Conservation (phyloP, 2,797 vertebrate species). For the Serranus cabrilla region DNA sequence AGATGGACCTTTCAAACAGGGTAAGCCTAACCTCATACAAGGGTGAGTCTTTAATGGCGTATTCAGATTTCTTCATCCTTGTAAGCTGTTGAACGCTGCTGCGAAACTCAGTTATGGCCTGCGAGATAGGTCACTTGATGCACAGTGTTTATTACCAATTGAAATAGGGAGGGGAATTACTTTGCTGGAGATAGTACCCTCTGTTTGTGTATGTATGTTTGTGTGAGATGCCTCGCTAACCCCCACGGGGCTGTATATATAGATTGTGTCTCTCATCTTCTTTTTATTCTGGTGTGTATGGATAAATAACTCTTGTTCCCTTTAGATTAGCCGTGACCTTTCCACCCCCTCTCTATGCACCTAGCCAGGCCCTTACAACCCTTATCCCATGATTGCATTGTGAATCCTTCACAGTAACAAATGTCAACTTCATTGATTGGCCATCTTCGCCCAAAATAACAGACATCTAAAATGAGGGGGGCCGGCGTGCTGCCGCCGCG, state of each 20-base stretch:
- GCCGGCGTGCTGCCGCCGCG: background rate
- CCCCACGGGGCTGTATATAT: slow-evolving; percentile 73
- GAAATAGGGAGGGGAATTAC: slow-evolving; percentile 75
- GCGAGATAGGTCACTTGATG: slow-evolving; percentile 68
- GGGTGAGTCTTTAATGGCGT: slow-evolving; percentile 54
- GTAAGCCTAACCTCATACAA: slow-evolving; percentile 46
- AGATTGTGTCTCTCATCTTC: slow-evolving; percentile 75
- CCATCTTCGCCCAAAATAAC: slow-evolving; percentile 82
- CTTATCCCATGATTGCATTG: slow-evolving; percentile 79
- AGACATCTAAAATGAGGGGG: slow-evolving; percentile 65
- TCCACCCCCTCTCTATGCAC: slow-evolving; percentile 73
- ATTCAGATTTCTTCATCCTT: slow-evolving; percentile 61
- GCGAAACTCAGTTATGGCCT: slow-evolving; percentile 58
- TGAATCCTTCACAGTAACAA: slow-evolving; percentile 85
- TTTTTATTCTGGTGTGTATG: slow-evolving; percentile 80
- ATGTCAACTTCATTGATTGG: slow-evolving; percentile 86
- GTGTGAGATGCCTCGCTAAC: slow-evolving; percentile 60
- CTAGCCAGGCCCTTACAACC: slow-evolving; percentile 69
- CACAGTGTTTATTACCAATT: slow-evolving; percentile 73
- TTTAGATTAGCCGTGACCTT: slow-evolving; percentile 84
- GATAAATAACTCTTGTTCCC: slow-evolving; percentile 84
- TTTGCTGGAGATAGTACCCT: slow-evolving; percentile 58
- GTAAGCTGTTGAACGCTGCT: slow-evolving; percentile 55
- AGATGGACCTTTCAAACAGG: slow-evolving; percentile 49
- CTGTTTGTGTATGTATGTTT: slow-evolving; percentile 37